phyloP scores from a whole-genome alignment of 2,888 invertebrate species.

The Drosophila subsilvestris region DNA sequence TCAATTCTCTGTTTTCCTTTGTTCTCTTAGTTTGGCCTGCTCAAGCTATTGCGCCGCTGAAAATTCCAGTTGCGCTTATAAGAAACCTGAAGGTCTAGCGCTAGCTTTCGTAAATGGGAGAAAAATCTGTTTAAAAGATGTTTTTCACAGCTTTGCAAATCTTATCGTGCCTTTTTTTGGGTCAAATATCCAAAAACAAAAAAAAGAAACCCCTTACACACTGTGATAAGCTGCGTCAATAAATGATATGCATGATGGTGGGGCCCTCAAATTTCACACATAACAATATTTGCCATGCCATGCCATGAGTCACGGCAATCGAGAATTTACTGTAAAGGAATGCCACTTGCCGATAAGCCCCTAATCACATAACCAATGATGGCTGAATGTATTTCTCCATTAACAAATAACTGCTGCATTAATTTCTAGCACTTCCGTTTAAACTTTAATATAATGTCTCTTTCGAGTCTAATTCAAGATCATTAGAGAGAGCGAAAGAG shows the following conservation, averaged over 20 bases:
- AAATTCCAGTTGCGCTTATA: constrained; percentile 31
- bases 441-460: constrained; percentile 17
- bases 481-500: constrained; percentile 28
- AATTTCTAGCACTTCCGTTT: constrained; percentile 14
- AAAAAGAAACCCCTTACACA: constrained; percentile 2
- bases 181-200: constrained; percentile 20
- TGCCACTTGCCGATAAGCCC: constrained; percentile 41
- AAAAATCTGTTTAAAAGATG: constrained; percentile 2
- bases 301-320: constrained; percentile 34
- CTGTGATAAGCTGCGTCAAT: constrained; percentile 1
- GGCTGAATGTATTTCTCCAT: not conserved
- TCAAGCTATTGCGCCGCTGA: constrained; percentile 28
- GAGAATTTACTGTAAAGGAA: constrained; percentile 25
- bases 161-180: constrained; percentile 16
- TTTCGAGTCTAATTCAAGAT: constrained; percentile 18
- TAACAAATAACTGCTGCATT: not conserved
- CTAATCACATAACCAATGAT: constrained; percentile 35
- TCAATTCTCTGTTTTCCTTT: constrained; percentile 49
- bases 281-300: constrained; percentile 23
- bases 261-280: constrained; percentile 37
- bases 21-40: constrained; percentile 49
- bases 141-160: not conserved
- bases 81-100: constrained; percentile 19
- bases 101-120: constrained; percentile 29
- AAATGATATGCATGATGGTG: constrained; percentile 39